Conservation (phyloP, 2,797 vertebrate species). For the Diplodus sargus region DNA sequence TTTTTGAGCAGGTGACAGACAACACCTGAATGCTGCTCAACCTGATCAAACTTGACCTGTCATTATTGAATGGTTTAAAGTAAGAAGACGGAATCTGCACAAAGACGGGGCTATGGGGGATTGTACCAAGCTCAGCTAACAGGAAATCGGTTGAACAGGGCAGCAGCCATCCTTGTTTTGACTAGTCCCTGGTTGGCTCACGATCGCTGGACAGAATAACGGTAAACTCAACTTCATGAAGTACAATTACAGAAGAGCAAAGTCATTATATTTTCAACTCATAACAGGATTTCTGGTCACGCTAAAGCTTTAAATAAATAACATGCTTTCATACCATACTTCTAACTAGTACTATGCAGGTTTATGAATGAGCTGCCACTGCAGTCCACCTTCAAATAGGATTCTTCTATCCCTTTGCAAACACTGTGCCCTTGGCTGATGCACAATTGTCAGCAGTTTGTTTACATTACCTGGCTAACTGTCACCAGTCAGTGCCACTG, state of each 20-base stretch:
- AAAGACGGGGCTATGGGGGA: not conserved
- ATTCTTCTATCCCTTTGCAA: not conserved
- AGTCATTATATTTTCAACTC: not conserved
- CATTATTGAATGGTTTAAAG: not conserved
- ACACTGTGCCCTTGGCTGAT: not conserved
- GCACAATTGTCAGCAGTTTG: not conserved
- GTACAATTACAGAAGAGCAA: not conserved
- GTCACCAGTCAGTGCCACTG: not conserved
- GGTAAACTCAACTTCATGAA: not conserved
- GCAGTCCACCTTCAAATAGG: not conserved
- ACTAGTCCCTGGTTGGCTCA: not conserved
- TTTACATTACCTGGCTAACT: not conserved
- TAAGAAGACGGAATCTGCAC: not conserved
- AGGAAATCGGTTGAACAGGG: not conserved
- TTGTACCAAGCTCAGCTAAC: not conserved
- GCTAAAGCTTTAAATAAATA: no score
- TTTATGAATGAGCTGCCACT: not conserved
- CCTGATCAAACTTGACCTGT: not conserved
- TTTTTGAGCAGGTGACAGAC: no score
- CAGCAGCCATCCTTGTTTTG: not conserved
- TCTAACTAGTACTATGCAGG: not conserved
- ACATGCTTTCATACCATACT: not conserved
- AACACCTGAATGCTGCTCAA: not conserved
- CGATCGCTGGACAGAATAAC: not conserved
- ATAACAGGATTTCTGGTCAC: not conserved